Evolutionary conservation across 2,797 vertebrate genomes (phyloP), one percentile per base, ranked within the genome.

Genomic region (Pantherophis vulpinus): DNA sequence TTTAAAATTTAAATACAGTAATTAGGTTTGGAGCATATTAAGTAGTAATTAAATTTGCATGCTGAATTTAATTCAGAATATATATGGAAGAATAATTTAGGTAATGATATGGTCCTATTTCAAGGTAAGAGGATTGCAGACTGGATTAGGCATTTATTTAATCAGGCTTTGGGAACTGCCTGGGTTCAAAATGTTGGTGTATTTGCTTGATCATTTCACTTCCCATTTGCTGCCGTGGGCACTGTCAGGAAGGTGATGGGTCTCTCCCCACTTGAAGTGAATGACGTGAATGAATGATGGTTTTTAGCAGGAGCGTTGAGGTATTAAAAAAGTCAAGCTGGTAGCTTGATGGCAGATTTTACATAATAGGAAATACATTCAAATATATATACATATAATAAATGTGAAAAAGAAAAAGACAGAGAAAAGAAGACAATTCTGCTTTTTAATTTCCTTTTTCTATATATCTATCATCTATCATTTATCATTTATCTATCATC

Each of bases 91-190:
- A 59, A 92, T 88, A 79, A 51, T 63, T 89, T 74, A 59, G 63
- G 56, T n/a, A 79, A 59, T 88, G 91, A 89, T 88, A 55, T 2
- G n/a, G 91, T 42, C 23, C 12, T 61, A 70, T 92, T 92, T 92
- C 61, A 88, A 58, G 9, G 27, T 92, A 92, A 92, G 63, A 89
- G 25, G 37, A 60, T 25, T 79, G 74, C 58, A 42, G 54, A 79
- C 74, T 59, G 47, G 32, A 60, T 59, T 27, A 47, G 88, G 27
- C 25, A 59, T 88, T 88, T 79, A 88, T 47, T 79, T 79, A 25
- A 23, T 79, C 37, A 79, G 37, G 74, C 20, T 47, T 60, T 86
- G 25, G 37, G 74, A 83, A 83, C 1, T 25, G 74, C 74, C 20
- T 83, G 74, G 74, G 74, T 83, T 47, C 74, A 47, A 47, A 83